A percentile compares a stretch with the other conserved stretches of the same genome.
phyloP scores from a whole-genome alignment of 2,797 vertebrate genomes.

The Alcedo atthis region DNA sequence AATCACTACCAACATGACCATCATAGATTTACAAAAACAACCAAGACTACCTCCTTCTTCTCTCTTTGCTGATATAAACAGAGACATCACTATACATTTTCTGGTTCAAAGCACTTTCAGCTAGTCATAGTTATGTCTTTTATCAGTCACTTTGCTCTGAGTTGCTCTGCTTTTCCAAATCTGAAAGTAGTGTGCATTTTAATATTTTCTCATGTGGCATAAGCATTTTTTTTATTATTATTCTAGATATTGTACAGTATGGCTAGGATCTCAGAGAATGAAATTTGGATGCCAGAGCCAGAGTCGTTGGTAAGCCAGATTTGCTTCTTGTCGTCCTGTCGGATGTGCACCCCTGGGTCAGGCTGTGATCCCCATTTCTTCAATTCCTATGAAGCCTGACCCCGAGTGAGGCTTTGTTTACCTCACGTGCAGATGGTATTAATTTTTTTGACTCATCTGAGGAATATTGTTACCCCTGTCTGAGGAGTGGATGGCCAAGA shows the following conservation, averaged over 20 bases:
- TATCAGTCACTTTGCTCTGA: neutral
- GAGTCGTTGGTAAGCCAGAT: conserved; percentile 70
- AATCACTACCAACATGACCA: neutral
- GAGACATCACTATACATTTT: neutral
- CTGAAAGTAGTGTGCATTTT: neutral
- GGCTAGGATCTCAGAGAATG: conserved; percentile 73
- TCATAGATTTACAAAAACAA: neutral
- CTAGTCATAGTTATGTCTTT: neutral
- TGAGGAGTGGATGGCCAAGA: neutral
- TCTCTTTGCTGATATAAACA: neutral
- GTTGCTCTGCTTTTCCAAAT: neutral
- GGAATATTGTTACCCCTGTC: neutral
- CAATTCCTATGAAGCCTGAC: neutral
- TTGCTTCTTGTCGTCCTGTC: neutral
- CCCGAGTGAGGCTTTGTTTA: neutral
- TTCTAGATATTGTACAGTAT: conserved; percentile 76
- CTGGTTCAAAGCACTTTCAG: neutral
- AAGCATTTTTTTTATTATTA: neutral
- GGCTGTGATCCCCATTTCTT: neutral
- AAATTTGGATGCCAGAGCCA: conserved; percentile 79
- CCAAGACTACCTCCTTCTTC: neutral
- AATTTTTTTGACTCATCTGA: neutral
- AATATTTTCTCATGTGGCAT: neutral
- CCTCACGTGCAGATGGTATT: neutral
- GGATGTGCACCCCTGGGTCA: neutral